Conservation (phyloP, 2,888 invertebrate species). For the Cylindroiulus punctatus region DNA sequence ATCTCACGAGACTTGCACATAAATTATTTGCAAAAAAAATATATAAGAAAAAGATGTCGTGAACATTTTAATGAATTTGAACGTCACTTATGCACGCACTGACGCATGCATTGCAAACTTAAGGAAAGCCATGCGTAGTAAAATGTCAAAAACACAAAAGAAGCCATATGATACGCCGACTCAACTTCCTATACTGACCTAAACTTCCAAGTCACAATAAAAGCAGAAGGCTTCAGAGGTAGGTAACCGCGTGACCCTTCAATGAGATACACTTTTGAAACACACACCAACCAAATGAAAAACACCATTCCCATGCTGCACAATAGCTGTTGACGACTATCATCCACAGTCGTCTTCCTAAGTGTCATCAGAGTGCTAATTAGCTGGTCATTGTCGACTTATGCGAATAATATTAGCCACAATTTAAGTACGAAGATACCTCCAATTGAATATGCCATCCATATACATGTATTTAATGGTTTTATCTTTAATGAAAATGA, state of each 20-base stretch:
- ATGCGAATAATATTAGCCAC: no score
- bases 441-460: no score
- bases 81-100: neutral
- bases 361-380: no score
- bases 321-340: no score
- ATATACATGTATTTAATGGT: no score
- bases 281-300: neutral
- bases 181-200: neutral
- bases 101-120: neutral
- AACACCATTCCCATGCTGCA: no score
- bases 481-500: no score
- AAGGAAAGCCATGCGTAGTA: neutral
- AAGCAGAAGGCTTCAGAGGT: neutral
- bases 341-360: no score
- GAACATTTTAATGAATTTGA: neutral
- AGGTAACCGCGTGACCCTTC: conserved; percentile 13
- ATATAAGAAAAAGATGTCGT: neutral
- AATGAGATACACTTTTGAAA: neutral
- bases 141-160: neutral
- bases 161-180: neutral
- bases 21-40: neutral
- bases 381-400: no score
- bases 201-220: neutral
- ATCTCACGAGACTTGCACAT: neutral
- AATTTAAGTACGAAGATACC: no score